Evolutionary conservation across 2,797 vertebrate species (phyloP), one percentile per base, ranked within the genome.

Genomic region (Onychomys arenicola): DNA sequence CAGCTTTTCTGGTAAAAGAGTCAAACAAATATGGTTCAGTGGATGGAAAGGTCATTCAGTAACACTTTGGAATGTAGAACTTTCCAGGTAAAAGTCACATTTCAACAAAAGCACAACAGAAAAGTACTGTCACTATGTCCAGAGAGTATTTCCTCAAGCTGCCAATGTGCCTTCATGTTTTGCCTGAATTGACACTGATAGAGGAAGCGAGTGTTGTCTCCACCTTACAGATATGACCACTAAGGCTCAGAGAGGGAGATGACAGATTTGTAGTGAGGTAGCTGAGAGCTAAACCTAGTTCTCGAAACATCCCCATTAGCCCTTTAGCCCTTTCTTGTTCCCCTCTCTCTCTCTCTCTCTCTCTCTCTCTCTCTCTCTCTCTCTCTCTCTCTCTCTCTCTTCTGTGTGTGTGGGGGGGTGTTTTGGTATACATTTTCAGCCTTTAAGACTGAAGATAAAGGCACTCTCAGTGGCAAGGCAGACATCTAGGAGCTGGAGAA

Each of bases 11-110:
- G 37, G 29, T 27, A 29, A 52, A 57, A 55, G 27, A 76, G 32
- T 89, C 19, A 86, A 91, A 92, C 27, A 93, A 90, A 73, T 84
- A 21, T 55, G 19, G 6, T 78, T 89, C 61, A 71, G 67, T 92
- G 37, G 34, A 83, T 71, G 40, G 80, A 90, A 93, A 71, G 9
- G 4, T 90, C 46, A 61, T 93, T 69, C 73, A 81, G 21, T 29
- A 86, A 52, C 83, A 61, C 29, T 90, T 96, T 43, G 89, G 6
- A 94, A 85, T 93, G 57, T 59, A 90, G 34, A 90, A 27, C 27
- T 91, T 85, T 90, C 55, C 82, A 83, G 29, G 27, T 84, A n/a
- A 89, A 49, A 90, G 49, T 83, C 84, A 55, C 16, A 81, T 49
- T 52, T 71, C 34, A 89, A 69, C 46, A 73, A 29, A 87, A 78